Evolutionary conservation across 2,888 invertebrate species (phyloP), one percentile per base, ranked within the genome.

Genomic region (Hypolimnas misippus): DNA sequence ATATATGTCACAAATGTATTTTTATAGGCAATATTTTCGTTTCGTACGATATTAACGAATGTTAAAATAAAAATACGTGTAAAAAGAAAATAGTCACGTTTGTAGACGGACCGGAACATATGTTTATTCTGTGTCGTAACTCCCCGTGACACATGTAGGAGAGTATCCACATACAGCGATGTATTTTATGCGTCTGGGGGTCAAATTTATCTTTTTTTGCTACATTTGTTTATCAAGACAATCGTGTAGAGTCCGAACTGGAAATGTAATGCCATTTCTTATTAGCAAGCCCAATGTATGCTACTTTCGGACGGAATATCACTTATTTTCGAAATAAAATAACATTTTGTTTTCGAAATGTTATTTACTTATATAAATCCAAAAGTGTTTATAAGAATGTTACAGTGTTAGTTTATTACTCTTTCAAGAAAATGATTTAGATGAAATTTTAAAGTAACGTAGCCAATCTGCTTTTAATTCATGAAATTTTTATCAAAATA

Each of bases 101-200:
- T 17, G 42, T 42, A 21, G 19, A 46, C n/a, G 46, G 21, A 46
- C 46, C 46, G 46, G 46, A 46, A 46, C 46, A n/a, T 21, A 46
- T 46, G 25, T 46, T 12, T 46, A 25, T n/a, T 46, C 46, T 21
- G 46, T 25, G 46, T 21, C 21, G 46, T 46, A 46, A 14, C 21
- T 46, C 21, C 1, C 46, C 25, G 46, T 46, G 46, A 46, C 46
- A 5, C 21, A 46, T 46, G n/a, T 14, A 25, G 5, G 46, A 21
- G 21, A 46, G 21, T 46, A 46, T 46, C 10, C 46, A 46, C 21
- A 46, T 21, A 46, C 21, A 21, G n/a, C 8, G 21, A 46, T 21
- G 21, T 46, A 40, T 46, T 21, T 46, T 46, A 46, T 46, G 21
- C 25, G 46, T 25, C 46, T 46, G n/a, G 5, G 21, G 38, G 6